Evolutionary conservation across 2,888 invertebrate genomes (phyloP).

Genomic region (Callimorpha dominula): DNA sequence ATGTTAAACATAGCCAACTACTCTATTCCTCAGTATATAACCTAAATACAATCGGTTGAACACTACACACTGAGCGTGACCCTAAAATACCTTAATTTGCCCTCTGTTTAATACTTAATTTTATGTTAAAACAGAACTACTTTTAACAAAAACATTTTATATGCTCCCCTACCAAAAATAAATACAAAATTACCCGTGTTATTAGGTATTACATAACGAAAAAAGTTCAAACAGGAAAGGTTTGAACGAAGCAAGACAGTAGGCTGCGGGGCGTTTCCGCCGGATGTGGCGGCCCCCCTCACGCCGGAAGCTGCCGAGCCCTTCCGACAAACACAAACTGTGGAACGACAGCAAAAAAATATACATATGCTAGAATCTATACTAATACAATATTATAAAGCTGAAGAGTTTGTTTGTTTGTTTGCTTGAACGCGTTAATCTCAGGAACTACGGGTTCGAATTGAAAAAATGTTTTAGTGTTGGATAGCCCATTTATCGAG

Average conservation of each 20-base stretch:
- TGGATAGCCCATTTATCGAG: no score
- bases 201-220: slow-evolving; percentile 45
- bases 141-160: not conserved
- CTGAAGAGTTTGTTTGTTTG: no score
- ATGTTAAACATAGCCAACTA: no score
- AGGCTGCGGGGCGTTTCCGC: slow-evolving; percentile 66
- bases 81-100: not conserved
- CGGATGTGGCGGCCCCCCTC: slow-evolving; percentile 74
- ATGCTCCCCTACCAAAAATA: slow-evolving; percentile 9
- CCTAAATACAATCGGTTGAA: not conserved
- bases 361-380: no score
- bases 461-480: no score
- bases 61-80: not conserved
- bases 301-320: slow-evolving; percentile 73
- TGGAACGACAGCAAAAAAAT: slow-evolving; percentile 54
- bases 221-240: slow-evolving; percentile 50
- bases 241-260: slow-evolving; percentile 62
- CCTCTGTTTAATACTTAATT: not conserved
- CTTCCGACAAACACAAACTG: slow-evolving; percentile 62
- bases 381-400: no score
- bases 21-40: not conserved
- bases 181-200: slow-evolving; percentile 10
- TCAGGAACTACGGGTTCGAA: no score
- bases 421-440: no score
- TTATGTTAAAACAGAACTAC: not conserved